Percentiles rank a stretch among this genome's conserved stretches.
Conservation (phyloP, 1,140 invertebrate genomes). For the Coenobita brevimanus region DNA sequence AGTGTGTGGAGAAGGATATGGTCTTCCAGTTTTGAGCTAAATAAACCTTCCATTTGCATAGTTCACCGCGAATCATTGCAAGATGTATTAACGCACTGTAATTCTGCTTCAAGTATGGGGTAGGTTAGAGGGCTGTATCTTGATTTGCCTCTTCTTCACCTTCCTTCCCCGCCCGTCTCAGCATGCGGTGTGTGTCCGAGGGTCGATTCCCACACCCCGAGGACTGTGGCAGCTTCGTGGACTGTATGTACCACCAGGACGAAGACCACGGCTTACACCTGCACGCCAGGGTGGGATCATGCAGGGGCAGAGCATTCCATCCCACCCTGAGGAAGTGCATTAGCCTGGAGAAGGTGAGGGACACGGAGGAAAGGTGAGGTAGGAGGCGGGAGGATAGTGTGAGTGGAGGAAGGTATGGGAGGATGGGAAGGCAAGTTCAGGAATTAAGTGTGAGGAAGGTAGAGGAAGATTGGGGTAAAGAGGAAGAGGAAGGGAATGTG, state of each 20-base stretch:
- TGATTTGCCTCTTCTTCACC: background rate
- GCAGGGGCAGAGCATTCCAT: slow-evolving; percentile 34
- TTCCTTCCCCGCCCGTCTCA: background rate
- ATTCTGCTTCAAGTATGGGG: background rate
- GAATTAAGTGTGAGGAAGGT: too few relatives aligned
- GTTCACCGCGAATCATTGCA: background rate
- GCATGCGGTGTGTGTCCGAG: slow-evolving; percentile 9
- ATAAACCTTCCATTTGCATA: background rate
- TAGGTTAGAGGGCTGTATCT: background rate
- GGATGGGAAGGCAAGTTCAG: background rate
- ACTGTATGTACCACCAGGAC: slow-evolving; percentile 23
- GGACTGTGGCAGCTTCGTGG: slow-evolving; percentile 45
- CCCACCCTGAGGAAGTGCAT: slow-evolving; percentile 36
- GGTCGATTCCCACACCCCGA: slow-evolving; percentile 43
- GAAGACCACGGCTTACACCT: background rate
- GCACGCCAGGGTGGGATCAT: slow-evolving; percentile 9
- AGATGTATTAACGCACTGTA: background rate
- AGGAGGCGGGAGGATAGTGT: background rate
- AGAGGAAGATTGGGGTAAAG: too few relatives aligned
- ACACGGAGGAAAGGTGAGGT: too few relatives aligned
- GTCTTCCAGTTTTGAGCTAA: background rate
- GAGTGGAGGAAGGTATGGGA: background rate
- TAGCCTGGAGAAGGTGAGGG: slow-evolving; percentile 23
- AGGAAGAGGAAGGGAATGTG: too few relatives aligned
- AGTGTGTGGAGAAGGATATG: too few relatives aligned